Base-by-base conservation (phyloP, 2,888 invertebrate genomes). In the Cantharis flavilabris region DNA sequence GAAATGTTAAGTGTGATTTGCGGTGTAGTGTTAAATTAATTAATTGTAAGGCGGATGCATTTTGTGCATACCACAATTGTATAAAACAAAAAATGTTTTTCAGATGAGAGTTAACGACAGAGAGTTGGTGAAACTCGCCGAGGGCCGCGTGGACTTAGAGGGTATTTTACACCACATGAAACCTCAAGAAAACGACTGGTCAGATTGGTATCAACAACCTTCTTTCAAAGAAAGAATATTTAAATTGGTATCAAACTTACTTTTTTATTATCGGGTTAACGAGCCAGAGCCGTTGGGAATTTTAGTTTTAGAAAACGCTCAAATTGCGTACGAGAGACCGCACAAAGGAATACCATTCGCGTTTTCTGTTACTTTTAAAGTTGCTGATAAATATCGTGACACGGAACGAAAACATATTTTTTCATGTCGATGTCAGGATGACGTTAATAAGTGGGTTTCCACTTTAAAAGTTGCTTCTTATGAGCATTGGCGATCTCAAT, bases 211-310 rank as follows among this genome's bases (percentile, higher is more conserved):
- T 82, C 87, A 86, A 80, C 86, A 86, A 76, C 85, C 87, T 9
- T 84, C 85, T 69, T 94, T 93, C 85, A 94, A 95, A 87, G 94
- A 95, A 86, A 90, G 94, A 85, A 94, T 93, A 91, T 95, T 95
- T 88, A 93, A 94, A 84, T 87, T 95, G 75, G 91, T 92, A 81
- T 92, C 92, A 82, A 95, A 95, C 87, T 90, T 95, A 84, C 88
- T 95, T 71, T 95, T 94, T 88, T 95, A 95, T 87, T 95, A 93
- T 87, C 92, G 94, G 86, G 90, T 94, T 80, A 94, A 92, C 87
- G 92, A 92, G 72, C 79, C 83, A 30, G 92, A 92, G 86, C 95
- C 95, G 16, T 90, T 92, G 49, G 95, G 95, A 69, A 91, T 94
- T 28, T 91, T 95, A 86, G 91, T 95, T 23, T 89, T 95, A 86